Conservation (phyloP, 2,888 invertebrate species). For the Chalcis sispes region DNA sequence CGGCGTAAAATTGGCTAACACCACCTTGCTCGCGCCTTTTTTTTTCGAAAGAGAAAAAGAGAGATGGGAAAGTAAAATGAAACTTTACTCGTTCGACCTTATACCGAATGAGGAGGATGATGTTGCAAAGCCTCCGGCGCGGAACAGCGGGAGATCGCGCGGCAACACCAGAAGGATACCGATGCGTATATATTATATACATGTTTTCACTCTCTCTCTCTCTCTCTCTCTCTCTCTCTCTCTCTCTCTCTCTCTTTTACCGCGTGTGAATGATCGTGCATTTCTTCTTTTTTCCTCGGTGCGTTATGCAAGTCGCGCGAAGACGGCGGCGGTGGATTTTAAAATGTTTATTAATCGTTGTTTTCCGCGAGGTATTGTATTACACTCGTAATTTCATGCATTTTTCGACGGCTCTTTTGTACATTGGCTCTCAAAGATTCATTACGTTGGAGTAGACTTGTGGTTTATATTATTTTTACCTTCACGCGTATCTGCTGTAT, state of each 20-base stretch:
- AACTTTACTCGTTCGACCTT: not conserved
- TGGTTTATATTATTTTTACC: too few relatives aligned
- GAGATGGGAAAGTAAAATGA: not conserved
- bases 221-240: not conserved
- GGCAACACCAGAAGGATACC: conserved; percentile 36
- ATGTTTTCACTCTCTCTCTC: conserved; percentile 1
- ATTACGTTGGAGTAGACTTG: too few relatives aligned
- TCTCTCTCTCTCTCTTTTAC: not conserved
- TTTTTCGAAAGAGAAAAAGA: not conserved
- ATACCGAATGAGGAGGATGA: too few relatives aligned
- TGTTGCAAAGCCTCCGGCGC: not conserved
- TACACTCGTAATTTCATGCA: conserved; percentile 15
- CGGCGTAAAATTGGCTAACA: conserved; percentile 54
- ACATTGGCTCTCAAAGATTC: too few relatives aligned
- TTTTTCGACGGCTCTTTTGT: not conserved
- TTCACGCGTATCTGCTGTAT: too few relatives aligned
- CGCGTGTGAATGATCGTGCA: not conserved
- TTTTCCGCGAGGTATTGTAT: conserved; percentile 9
- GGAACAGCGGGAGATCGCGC: conserved; percentile 19
- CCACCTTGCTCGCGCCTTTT: conserved; percentile 25
- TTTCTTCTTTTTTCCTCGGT: not conserved
- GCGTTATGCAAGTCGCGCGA: not conserved
- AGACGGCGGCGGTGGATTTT: conserved; percentile 29
- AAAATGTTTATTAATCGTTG: conserved; percentile 43
- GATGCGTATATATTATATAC: conserved; percentile 9